Conservation (phyloP, 2,797 vertebrate genomes). For the Lophotriccus pileatus region DNA sequence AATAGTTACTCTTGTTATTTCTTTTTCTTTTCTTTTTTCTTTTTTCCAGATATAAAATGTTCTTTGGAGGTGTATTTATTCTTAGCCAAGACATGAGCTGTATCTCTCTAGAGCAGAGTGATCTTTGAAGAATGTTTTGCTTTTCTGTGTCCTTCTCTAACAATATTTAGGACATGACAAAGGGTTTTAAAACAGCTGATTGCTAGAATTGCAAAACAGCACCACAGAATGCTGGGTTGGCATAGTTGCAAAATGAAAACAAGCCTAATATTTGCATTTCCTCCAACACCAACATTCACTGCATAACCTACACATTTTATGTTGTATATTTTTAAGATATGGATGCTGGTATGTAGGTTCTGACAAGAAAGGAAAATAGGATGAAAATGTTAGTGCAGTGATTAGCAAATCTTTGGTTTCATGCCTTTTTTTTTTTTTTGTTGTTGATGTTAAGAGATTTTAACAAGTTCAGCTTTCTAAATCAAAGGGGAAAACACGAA, state of each 20-base stretch:
- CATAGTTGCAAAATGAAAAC: not conserved
- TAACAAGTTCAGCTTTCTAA: not conserved
- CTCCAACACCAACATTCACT: not conserved
- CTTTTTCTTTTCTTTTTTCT: rapidly evolving
- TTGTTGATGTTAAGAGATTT: not conserved
- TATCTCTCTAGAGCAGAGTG: not conserved
- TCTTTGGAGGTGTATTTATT: not conserved
- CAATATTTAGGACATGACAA: not conserved
- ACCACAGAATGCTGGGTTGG: not conserved
- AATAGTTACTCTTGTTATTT: not conserved
- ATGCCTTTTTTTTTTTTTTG: not conserved
- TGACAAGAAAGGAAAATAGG: not conserved
- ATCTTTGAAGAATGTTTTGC: not conserved
- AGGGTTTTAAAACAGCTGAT: slow-evolving; percentile 5
- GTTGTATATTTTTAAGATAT: not conserved
- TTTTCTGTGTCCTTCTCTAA: not conserved
- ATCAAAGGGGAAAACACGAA: not conserved
- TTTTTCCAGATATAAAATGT: not conserved
- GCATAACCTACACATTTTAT: not conserved
- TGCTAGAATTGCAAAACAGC: not conserved
- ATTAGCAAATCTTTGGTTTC: not conserved
- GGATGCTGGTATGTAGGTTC: not conserved
- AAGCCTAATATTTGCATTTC: not conserved
- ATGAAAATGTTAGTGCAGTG: not conserved
- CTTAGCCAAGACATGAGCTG: not conserved